Percentiles rank a stretch among this genome's conserved stretches.
These are phyloP conservation scores for Holocentrus rufus DNA, from an alignment of 2,797 vertebrate species.

Conservation along the genomic window DNA sequence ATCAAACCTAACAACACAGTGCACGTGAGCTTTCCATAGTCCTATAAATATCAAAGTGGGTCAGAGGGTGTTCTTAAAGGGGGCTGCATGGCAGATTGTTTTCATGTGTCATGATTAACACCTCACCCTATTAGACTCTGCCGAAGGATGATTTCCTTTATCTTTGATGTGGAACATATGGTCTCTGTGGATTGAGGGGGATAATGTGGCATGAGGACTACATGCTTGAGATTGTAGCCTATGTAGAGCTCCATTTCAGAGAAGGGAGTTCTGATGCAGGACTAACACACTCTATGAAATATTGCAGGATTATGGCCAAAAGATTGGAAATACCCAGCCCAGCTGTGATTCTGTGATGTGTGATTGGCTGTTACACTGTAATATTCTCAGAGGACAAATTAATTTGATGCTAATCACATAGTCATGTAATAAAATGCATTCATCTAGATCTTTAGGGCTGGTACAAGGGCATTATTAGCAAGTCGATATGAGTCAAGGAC, in stretches of 20 bases:
- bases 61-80: conserved; percentile 59
- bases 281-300: no score
- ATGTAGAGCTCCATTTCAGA: not conserved
- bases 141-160: conserved; percentile 45
- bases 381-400: not conserved
- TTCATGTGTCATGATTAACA: conserved; percentile 53
- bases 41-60: conserved; percentile 80
- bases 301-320: not conserved
- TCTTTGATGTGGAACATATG: conserved; percentile 64
- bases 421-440: not conserved
- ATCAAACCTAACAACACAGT: conserved; percentile 22
- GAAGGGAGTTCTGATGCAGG: not conserved
- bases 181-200: conserved; percentile 30
- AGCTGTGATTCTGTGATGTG: not conserved
- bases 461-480: not conserved
- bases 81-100: conserved; percentile 60
- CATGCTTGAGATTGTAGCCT: conserved; percentile 18
- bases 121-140: conserved; percentile 35
- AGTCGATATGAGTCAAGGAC: not conserved
- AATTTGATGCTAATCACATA: not conserved
- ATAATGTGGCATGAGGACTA: conserved; percentile 20
- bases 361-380: not conserved
- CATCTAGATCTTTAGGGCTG: not conserved
- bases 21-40: conserved; percentile 47
- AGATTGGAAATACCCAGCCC: not conserved